Base-by-base conservation (phyloP, 2,888 invertebrate genomes). In the Netelia virgata region DNA sequence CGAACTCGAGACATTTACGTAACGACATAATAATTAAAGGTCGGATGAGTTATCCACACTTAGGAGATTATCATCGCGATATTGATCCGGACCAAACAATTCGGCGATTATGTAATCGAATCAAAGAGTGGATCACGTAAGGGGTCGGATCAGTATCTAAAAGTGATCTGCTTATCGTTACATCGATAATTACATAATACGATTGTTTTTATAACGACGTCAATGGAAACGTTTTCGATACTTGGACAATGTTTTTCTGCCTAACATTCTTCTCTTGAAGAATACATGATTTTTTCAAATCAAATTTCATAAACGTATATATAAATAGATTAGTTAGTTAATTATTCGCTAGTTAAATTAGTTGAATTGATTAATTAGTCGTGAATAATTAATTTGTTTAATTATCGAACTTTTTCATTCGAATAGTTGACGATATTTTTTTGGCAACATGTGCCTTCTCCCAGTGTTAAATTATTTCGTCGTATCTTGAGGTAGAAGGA, bases 151-250 rank as follows among this genome's bases (percentile, higher is more conserved):
- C 8, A 50, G n/a, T 11, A 43, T 68, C 47, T 18, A 3, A 36
- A 59, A 28, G 20, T 16, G 61, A 63, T 73, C 18, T 18, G 18
- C 8, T 63, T 50, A 82, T 77, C 43, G 10, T 74, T 63, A 18
- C 53, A 55, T 14, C n/a, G 11, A 43, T 59, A 57, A 77, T 83
- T 73, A 74, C 66, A 43, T 69, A 77, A 82, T 53, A 41, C 57
- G 18, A 57, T 59, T 8, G 11, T 1, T 11, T 75, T 14, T 41
- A 64, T 64, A 53, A 64, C 6, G 53, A 55, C 0, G 41, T 75
- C 36, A 20, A 53, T 55, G n/a, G 8, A 43, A 43, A 43, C 41
- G 47, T 18, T 57, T 23, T 16, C n/a, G 9, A 50, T 18, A 50
- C 23, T 55, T 55, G 28, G 28, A 36, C 41, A 36, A 36, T 8